A percentile compares a stretch with the other conserved stretches of the same genome.
Conservation (phyloP, 2,888 invertebrate genomes). For the Teinopalpus imperialis region DNA sequence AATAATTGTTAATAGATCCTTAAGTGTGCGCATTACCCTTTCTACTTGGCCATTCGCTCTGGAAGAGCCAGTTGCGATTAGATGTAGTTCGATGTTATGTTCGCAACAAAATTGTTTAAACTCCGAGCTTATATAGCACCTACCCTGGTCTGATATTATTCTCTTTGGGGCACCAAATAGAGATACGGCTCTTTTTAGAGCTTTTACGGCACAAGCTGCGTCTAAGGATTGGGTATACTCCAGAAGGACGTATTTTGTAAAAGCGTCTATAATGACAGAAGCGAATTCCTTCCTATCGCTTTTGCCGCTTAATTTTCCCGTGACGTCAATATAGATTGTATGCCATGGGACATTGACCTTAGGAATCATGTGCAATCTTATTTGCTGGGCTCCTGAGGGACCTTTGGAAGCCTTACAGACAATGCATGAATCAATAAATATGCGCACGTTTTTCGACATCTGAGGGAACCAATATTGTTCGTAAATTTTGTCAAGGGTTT, state of each 20-base stretch:
- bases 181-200: conserved; percentile 31
- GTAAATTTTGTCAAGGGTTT: conserved; percentile 37
- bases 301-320: conserved; percentile 38
- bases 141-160: conserved; percentile 30
- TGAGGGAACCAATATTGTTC: conserved; percentile 37
- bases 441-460: conserved; percentile 32
- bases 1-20: conserved; percentile 29
- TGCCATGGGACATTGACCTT: conserved; percentile 34
- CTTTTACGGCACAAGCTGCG: conserved; percentile 23
- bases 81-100: conserved; percentile 30
- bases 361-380: conserved; percentile 33
- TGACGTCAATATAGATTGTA: conserved; percentile 37
- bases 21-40: conserved; percentile 29
- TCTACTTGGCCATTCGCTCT: conserved; percentile 36
- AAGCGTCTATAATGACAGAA: conserved; percentile 36
- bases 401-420: conserved; percentile 34
- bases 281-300: conserved; percentile 36
- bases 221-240: conserved; percentile 25
- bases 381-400: conserved; percentile 30
- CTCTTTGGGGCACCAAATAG: conserved; percentile 29
- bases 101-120: conserved; percentile 25
- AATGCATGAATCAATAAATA: conserved; percentile 33
- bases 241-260: conserved; percentile 35
- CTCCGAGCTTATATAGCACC: conserved; percentile 27
- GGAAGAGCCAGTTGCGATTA: conserved; percentile 35